Evolutionary conservation across 2,888 invertebrate genomes (phyloP).

Genomic region (Ypsolopha scabrella): DNA sequence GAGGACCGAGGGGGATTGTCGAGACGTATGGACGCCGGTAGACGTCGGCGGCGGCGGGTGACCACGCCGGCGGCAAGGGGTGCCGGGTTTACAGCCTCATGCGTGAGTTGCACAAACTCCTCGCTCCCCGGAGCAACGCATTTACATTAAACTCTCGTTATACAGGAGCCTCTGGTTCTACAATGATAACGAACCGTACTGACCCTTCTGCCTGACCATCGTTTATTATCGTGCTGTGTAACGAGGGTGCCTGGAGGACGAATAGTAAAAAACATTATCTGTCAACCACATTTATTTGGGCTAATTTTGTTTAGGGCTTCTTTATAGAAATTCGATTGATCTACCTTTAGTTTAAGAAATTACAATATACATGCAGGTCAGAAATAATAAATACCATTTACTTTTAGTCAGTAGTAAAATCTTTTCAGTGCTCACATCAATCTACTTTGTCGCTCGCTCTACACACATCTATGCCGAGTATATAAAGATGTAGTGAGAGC

Average conservation of each 20-base stretch:
- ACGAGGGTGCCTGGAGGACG: background rate
- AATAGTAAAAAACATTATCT: background rate
- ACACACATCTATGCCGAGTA: too few relatives aligned
- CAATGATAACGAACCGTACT: conserved; percentile 8
- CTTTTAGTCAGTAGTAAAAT: too few relatives aligned
- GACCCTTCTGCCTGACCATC: background rate
- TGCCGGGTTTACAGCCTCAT: conserved; percentile 6
- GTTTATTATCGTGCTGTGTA: conserved; percentile 1
- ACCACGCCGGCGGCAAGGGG: conserved; percentile 11
- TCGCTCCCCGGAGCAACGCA: conserved; percentile 21
- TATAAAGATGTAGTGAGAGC: too few relatives aligned
- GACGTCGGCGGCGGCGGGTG: conserved; percentile 9
- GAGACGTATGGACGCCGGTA: conserved; percentile 34
- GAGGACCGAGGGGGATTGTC: conserved; percentile 17
- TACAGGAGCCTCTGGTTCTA: conserved; percentile 18
- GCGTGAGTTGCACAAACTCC: conserved; percentile 23
- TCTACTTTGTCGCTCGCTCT: too few relatives aligned
- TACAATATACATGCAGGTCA: too few relatives aligned
- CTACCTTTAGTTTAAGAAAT: too few relatives aligned
- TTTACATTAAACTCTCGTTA: conserved; percentile 62
- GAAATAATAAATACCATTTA: too few relatives aligned
- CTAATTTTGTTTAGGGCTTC: too few relatives aligned
- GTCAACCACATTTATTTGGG: background rate
- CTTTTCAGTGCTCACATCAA: too few relatives aligned
- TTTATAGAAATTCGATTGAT: too few relatives aligned